Evolutionary conservation across 2,888 invertebrate genomes (phyloP).

Genomic region (Platycheirus rosarum): DNA sequence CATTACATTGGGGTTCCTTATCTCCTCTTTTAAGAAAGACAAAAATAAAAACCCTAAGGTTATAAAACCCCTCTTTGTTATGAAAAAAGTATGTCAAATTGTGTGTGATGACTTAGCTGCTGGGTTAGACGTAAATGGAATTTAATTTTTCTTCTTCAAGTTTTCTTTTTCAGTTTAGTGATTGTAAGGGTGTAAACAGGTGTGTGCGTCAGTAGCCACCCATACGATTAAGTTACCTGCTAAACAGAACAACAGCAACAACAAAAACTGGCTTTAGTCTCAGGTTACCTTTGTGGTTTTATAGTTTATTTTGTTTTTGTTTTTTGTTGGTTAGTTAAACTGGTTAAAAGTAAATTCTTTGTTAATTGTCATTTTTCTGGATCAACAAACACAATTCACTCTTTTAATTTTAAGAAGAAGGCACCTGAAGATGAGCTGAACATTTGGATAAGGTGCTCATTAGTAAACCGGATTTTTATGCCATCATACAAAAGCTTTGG

Average conservation of each 20-base stretch:
- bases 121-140: constrained; percentile 27
- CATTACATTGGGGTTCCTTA: neutral
- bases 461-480: too few relatives aligned
- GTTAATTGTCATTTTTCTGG: too few relatives aligned
- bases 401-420: too few relatives aligned
- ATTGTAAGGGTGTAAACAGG: neutral
- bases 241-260: too few relatives aligned
- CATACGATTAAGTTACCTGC: too few relatives aligned
- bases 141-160: constrained; percentile 12
- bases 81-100: neutral
- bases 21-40: neutral
- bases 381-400: too few relatives aligned
- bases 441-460: too few relatives aligned
- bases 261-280: constrained; percentile 8
- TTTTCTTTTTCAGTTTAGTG: neutral
- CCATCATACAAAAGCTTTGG: too few relatives aligned
- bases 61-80: neutral
- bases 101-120: neutral
- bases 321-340: neutral
- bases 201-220: neutral
- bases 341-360: neutral
- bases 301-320: neutral
- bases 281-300: constrained; percentile 26
- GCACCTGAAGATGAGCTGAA: too few relatives aligned
- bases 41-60: neutral